Percentiles rank a stretch among this genome's conserved stretches.
phyloP scores from a whole-genome alignment of 2,888 invertebrate genomes.

The Spatulosminthurus flaviceps region DNA sequence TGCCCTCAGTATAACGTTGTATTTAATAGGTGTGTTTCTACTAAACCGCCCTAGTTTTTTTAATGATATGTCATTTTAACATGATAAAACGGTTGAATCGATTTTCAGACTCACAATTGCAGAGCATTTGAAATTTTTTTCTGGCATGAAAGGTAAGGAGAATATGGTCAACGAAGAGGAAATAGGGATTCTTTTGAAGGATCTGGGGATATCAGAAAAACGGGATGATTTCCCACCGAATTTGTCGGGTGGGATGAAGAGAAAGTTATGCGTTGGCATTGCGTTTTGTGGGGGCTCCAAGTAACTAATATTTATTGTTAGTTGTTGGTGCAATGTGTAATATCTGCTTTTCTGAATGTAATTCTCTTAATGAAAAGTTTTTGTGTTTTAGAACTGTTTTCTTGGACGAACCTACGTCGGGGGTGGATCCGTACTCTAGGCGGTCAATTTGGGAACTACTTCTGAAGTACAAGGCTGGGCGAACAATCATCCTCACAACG shows the following conservation, averaged over 20 bases:
- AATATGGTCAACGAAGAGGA: constrained; percentile 65
- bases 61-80: too few relatives aligned
- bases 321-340: too few relatives aligned
- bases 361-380: too few relatives aligned
- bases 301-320: constrained; percentile 62
- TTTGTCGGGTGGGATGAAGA: constrained; percentile 86
- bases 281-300: constrained; percentile 82
- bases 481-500: constrained; percentile 84
- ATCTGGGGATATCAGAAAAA: constrained; percentile 75
- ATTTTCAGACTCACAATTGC: constrained; percentile 39
- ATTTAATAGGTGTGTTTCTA: constrained; percentile 68
- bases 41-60: background rate
- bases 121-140: constrained; percentile 27
- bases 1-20: constrained; percentile 90
- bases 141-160: constrained; percentile 66
- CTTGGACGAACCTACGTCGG: constrained; percentile 87
- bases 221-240: constrained; percentile 71
- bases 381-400: constrained; percentile 70
- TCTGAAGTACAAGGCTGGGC: constrained; percentile 74
- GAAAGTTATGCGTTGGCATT: constrained; percentile 88
- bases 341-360: too few relatives aligned
- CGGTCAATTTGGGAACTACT: constrained; percentile 80
- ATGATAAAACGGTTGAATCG: too few relatives aligned
- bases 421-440: constrained; percentile 87
- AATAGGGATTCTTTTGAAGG: constrained; percentile 72